Evolutionary conservation across 2,113 vertebrate species (phyloP), one percentile per base, ranked within the genome.

Genomic region (Megaleporinus macrocephalus): DNA sequence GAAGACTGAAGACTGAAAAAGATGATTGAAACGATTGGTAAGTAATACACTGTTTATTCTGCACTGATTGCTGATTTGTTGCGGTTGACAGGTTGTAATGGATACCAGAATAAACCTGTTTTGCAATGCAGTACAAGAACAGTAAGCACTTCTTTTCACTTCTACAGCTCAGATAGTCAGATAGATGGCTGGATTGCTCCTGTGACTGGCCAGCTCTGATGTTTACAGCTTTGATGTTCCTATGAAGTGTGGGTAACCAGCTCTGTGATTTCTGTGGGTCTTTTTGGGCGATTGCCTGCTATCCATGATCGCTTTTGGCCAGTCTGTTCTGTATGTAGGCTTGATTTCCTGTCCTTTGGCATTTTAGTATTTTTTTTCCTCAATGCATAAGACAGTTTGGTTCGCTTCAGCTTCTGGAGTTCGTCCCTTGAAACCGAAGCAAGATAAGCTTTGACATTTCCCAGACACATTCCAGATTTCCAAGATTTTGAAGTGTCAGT

Each of bases 11-110:
- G 33, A 33, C 14, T 30, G 53, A 79, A 14, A 70, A 62, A 44
- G 74, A 95, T 95, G 94, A 95, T 95, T 75, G 94, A 95, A 91
- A 92, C 93, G 76, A 93, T 94, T 83, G 93, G 94, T 95, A 84
- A 93, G 93, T 90, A 18, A 30, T 59, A 5, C 2, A 61, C 9
- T 26, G 10, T 6, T 22, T 57, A 9, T 22, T n/a, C 55, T 57
- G 55, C 22, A 3, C 55, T 57, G 55, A 26, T 18, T 61, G 1
- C 16, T 7, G 16, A 18, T 4, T 53, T 3, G 15, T 18, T 51
- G 16, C 15, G 1, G 9, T 4, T 49, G 1, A 4, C 3, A 3
- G 6, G 33, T 51, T 51, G 15, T 51, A 51, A 51, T 1, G 13
- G 49, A 49, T 49, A 49, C 11, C 47, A 49, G 12, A 4, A 1